These are phyloP conservation scores for Automeris io DNA, from an alignment of 2,888 invertebrate genomes.

Conservation along the genomic window DNA sequence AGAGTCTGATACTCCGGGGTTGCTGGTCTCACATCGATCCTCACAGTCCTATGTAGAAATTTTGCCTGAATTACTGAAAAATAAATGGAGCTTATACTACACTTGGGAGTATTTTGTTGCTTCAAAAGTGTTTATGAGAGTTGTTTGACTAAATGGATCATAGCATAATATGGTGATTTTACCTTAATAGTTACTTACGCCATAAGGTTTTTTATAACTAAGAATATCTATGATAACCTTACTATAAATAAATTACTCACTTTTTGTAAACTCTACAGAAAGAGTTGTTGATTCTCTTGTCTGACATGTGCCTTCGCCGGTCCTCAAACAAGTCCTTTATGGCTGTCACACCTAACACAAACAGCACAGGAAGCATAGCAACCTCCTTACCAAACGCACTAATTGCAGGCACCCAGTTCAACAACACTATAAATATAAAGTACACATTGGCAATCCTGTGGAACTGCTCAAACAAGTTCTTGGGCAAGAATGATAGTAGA, in stretches of 20 bases:
- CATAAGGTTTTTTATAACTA: too few relatives aligned
- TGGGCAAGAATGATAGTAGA: constrained; percentile 93
- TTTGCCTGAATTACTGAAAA: too few relatives aligned
- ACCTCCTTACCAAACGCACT: constrained; percentile 97
- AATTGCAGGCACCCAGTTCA: constrained; percentile 97
- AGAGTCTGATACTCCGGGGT: too few relatives aligned
- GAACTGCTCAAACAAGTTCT: constrained; percentile 97
- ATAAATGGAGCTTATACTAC: too few relatives aligned
- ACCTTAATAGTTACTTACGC: too few relatives aligned
- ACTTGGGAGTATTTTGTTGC: too few relatives aligned
- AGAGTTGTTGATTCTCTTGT: constrained; percentile 95
- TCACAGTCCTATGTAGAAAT: too few relatives aligned
- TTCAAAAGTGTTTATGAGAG: too few relatives aligned
- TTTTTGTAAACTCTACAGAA: constrained; percentile 94
- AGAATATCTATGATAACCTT: too few relatives aligned
- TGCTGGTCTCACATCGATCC: too few relatives aligned
- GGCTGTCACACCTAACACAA: constrained; percentile 95
- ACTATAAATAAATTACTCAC: constrained; percentile 69
- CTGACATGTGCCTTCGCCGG: constrained; percentile 90
- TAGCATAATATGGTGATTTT: too few relatives aligned
- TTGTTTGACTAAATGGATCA: too few relatives aligned
- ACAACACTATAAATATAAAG: constrained; percentile 96
- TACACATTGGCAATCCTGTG: constrained; percentile 98
- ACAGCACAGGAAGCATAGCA: constrained; percentile 95
- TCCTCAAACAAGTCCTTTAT: constrained; percentile 97